phyloP scores from a whole-genome alignment of 35 echinoderm and acorn worm species.

The Antedon bifida region DNA sequence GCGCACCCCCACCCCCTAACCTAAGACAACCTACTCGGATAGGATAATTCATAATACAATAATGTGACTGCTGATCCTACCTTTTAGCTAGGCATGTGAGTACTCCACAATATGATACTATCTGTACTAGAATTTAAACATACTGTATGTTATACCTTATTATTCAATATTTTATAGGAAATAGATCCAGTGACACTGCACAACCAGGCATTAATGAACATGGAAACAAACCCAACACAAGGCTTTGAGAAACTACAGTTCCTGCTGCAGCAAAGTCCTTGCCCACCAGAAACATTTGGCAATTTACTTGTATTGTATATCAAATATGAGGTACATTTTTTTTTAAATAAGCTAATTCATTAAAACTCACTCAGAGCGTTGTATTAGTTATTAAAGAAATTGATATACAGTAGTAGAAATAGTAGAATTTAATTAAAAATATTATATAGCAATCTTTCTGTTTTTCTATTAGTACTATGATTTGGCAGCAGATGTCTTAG shows the following conservation, averaged over 20 bases:
- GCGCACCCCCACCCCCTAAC: no score
- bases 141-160: no score
- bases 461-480: conserved; percentile 82
- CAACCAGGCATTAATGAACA: conserved; percentile 98
- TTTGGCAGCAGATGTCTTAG: conserved; percentile 87
- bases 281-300: conserved; percentile 95
- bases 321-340: conserved; percentile 79
- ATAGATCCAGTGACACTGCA: conserved; percentile 86
- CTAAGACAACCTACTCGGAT: no score
- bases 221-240: conserved; percentile 84
- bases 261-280: conserved; percentile 90
- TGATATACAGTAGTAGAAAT: no score
- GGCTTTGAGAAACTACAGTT: conserved; percentile 99
- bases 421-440: no score
- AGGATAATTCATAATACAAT: no score
- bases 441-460: background rate
- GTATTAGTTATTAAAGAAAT: no score
- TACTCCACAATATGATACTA: no score
- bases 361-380: no score
- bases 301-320: conserved; percentile 81
- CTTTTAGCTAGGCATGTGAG: no score
- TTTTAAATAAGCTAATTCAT: background rate
- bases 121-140: no score
- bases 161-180: conserved; percentile 32
- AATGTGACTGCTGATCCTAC: no score